Percentiles rank a stretch among this genome's conserved stretches.
Evolutionary conservation across 2,113 vertebrate species (phyloP).

Genomic region (Lagenorhynchus albirostris): DNA sequence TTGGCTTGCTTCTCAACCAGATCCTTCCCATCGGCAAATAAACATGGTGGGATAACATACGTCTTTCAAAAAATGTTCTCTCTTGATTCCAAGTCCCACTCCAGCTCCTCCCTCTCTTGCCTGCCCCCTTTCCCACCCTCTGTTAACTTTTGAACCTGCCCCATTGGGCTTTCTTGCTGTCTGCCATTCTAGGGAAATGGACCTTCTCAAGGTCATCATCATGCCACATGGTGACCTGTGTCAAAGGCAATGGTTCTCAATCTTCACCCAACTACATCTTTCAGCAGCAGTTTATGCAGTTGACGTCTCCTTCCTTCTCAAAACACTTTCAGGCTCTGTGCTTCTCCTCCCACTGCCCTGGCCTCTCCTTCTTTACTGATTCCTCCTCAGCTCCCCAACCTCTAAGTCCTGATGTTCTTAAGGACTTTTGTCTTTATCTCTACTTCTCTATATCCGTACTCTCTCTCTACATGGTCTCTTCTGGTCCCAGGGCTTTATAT

Average conservation of each 20-base stretch:
- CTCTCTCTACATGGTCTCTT: neutral
- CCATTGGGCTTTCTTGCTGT: too few species aligned
- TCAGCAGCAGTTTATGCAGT: neutral
- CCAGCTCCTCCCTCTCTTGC: neutral
- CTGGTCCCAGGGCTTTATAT: neutral
- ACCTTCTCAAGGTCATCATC: neutral
- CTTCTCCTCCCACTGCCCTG: neutral
- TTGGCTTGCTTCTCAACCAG: neutral
- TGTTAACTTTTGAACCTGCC: neutral
- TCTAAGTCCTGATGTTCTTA: neutral
- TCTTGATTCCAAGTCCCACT: neutral
- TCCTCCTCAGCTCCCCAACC: neutral
- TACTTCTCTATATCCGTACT: neutral
- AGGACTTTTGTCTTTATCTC: neutral
- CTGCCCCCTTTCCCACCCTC: neutral
- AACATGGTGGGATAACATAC: neutral
- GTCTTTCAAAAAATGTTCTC: neutral
- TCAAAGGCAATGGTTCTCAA: neutral
- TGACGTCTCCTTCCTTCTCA: neutral
- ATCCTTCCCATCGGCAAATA: neutral
- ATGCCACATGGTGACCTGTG: neutral
- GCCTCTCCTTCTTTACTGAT: too few species aligned
- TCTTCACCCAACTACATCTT: neutral
- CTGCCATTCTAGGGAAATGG: neutral
- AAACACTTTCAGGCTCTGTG: neutral